Percentiles rank a stretch among this genome's conserved stretches.
phyloP scores from a whole-genome alignment of 2,797 vertebrate genomes.

The Notolepis coatsorum region DNA sequence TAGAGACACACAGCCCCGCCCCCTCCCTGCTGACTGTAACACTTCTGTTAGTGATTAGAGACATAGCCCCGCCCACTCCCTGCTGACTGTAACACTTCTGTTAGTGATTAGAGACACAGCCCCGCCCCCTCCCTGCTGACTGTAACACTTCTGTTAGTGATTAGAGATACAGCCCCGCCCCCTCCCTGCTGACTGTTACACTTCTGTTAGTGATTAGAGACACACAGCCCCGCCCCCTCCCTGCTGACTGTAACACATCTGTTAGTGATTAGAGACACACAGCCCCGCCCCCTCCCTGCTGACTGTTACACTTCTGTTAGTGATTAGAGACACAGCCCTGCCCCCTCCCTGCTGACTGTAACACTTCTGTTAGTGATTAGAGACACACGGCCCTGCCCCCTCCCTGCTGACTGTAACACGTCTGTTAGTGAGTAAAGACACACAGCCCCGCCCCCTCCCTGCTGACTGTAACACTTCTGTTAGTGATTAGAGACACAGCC shows the following conservation, averaged over 20 bases:
- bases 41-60: no score
- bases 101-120: no score
- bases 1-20: constrained; percentile 2
- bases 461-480: constrained; percentile 8
- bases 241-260: constrained; percentile 9
- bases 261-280: no score
- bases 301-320: constrained; percentile 8
- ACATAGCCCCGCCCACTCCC: constrained; percentile 16
- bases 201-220: no score
- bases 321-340: not conserved
- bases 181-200: constrained; percentile 18
- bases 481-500: not conserved
- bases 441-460: constrained; percentile 16
- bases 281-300: constrained; percentile 16
- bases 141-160: not conserved
- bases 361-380: no score
- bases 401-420: constrained; percentile 14
- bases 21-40: constrained; percentile 20
- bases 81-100: constrained; percentile 9
- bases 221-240: constrained; percentile 14
- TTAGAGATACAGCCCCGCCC: constrained; percentile 7
- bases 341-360: constrained; percentile 21
- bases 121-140: constrained; percentile 21
- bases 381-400: constrained; percentile 11
- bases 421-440: no score